Conservation (phyloP, 2,113 vertebrate species). For the Fregata magnificens region DNA sequence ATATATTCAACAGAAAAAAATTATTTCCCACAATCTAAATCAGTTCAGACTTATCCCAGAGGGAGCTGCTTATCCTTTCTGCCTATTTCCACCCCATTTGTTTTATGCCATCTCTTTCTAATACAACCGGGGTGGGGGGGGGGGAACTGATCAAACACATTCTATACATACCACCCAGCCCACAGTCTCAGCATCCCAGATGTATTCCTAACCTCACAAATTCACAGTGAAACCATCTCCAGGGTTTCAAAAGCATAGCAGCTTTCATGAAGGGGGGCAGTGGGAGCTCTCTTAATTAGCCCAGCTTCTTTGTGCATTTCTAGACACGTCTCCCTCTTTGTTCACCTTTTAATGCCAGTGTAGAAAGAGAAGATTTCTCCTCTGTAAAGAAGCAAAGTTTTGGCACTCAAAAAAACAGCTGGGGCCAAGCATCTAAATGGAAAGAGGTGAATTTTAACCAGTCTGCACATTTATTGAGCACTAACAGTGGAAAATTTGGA, state of each 20-base stretch:
- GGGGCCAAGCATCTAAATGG: not conserved
- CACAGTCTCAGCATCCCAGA: slow-evolving; percentile 73
- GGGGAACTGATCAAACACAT: slow-evolving; percentile 78
- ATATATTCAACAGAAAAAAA: not conserved
- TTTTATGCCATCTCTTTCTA: slow-evolving; percentile 66
- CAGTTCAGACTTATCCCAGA: slow-evolving; percentile 40
- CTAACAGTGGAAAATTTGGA: not conserved
- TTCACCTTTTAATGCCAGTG: slow-evolving; percentile 20
- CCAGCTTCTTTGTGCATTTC: slow-evolving; percentile 26
- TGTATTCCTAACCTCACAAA: slow-evolving; percentile 71
- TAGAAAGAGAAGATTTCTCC: not conserved
- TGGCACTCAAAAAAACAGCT: not conserved
- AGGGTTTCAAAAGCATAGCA: slow-evolving; percentile 63
- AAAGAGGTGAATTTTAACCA: not conserved
- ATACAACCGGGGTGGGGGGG: slow-evolving; percentile 3
- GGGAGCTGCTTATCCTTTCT: slow-evolving; percentile 43
- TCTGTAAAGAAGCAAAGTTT: not conserved
- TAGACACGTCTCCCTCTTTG: slow-evolving; percentile 28
- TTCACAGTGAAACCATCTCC: slow-evolving; percentile 65
- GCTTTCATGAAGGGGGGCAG: slow-evolving; percentile 57
- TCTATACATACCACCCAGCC: slow-evolving; percentile 75
- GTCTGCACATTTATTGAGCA: not conserved
- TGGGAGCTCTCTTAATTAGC: slow-evolving; percentile 52
- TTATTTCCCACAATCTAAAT: slow-evolving; percentile 30
- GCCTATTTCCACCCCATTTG: slow-evolving; percentile 53